A percentile compares a stretch with the other conserved stretches of the same genome.
Conservation (phyloP, 2,888 invertebrate species). For the Volucella inanis region DNA sequence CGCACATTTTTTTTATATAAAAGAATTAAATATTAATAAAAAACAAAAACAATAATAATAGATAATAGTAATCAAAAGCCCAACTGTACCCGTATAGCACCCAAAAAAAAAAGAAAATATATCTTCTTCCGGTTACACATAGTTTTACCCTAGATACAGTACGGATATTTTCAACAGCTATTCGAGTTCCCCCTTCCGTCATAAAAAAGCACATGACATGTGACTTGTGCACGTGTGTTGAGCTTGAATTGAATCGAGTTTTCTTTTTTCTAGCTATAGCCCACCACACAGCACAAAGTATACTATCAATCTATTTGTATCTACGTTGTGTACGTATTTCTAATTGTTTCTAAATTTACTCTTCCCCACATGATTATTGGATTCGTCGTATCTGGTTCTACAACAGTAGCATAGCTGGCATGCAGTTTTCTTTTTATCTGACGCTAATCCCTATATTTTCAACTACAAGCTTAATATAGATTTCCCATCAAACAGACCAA, state of each 20-base stretch:
- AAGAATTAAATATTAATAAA: no score
- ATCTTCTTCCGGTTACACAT: conserved; percentile 25
- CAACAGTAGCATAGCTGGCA: background rate
- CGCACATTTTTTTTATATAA: no score
- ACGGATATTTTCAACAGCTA: background rate
- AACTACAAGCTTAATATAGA: conserved; percentile 3
- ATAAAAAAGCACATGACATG: conserved; percentile 6
- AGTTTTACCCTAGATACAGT: background rate
- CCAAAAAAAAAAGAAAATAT: conserved; percentile 17
- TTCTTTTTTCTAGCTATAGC: conserved; percentile 10
- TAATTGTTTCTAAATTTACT: background rate
- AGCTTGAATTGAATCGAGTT: background rate
- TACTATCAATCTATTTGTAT: background rate
- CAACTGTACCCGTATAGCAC: no score
- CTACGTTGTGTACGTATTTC: conserved; percentile 17
- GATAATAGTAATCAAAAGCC: no score
- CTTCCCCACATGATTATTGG: conserved; percentile 21
- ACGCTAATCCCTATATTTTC: background rate
- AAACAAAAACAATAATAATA: no score
- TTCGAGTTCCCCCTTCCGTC: background rate
- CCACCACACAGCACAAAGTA: background rate
- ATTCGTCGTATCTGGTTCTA: conserved; percentile 8
- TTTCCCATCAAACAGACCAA: no score
- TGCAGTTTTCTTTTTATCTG: conserved; percentile 6
- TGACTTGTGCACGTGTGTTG: conserved; percentile 47